Evolutionary conservation across 2,113 vertebrate genomes (phyloP).

Genomic region (Rhabdornis inornatus): DNA sequence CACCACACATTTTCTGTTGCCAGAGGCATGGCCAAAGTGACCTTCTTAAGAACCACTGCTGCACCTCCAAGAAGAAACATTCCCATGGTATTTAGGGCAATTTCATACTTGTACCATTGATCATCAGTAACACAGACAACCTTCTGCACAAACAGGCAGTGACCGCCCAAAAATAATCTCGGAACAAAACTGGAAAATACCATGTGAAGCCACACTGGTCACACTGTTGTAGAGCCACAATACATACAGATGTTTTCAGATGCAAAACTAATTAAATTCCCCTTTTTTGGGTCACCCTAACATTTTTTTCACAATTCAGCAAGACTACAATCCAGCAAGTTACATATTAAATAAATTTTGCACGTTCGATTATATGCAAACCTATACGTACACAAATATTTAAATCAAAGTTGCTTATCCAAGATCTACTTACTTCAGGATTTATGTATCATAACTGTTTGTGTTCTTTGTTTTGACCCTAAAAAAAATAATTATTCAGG

Average conservation of each 20-base stretch:
- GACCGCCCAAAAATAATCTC: neutral
- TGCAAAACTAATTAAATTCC: neutral
- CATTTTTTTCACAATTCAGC: neutral
- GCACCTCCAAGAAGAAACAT: neutral
- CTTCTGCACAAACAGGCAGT: neutral
- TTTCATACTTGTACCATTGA: neutral
- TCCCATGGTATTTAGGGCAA: neutral
- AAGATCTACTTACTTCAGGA: neutral
- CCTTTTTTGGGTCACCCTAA: neutral
- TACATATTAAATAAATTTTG: neutral
- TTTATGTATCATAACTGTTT: neutral
- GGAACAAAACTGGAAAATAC: neutral
- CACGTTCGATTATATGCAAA: neutral
- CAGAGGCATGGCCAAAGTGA: neutral
- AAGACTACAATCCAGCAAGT: neutral
- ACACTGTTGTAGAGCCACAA: accelerated
- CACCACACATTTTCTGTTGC: neutral
- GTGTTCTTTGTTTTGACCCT: neutral
- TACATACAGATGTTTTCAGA: neutral
- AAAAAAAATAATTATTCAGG: neutral
- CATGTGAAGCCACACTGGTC: neutral
- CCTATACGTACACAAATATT: neutral
- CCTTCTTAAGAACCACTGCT: neutral
- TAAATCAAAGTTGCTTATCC: neutral
- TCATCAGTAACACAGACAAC: neutral